Evolutionary conservation across 2,113 vertebrate genomes (phyloP), one percentile per base, ranked within the genome.

Genomic region (human): DNA sequence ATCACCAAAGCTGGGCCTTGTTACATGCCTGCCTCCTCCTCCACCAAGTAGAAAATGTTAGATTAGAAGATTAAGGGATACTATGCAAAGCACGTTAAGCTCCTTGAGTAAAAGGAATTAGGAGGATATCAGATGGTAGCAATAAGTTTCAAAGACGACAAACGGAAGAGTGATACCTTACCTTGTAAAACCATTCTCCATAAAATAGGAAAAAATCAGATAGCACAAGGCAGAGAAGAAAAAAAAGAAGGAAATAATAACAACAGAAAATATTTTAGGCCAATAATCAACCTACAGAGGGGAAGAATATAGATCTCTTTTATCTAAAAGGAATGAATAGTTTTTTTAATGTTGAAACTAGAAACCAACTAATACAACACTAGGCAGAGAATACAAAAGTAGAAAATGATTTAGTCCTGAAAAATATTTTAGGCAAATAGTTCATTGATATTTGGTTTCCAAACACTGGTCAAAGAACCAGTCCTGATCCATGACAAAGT

Each of bases 101-200:
- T 92, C 57, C 30, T 73, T 89, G 84, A 90, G 90, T 73, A 96
- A 76, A 91, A 95, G 25, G 59, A 92, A 92, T 88, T 88, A 52
- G 66, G 70, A 95, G 52, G 88, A 94, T 66, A 89, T 35, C 59
- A 59, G 83, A 32, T 57, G 40, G 59, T 43, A 76, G 61, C 75
- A 75, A 5, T 32, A 87, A 81, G 32, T 55, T 78, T 85, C 70
- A 55, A 70, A 73, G 75, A 81, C 18, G 52, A 38, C 75, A 64
- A 61, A 81, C 27, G 52, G 85, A 87, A 94, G 43, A 5, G 25
- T 23, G 48, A 83, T 22, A 59, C 27, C 7, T 90, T 81, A 55
- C 64, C 14, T 50, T 20, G 38, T 50, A 73, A 68, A 72, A 38
- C 43, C 11, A 38, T 32, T 57, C 76, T 93, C 45, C 30, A 45